A percentile compares a stretch with the other conserved stretches of the same genome.
These are phyloP conservation scores for Pseudoips prasinana DNA, from an alignment of 2,888 invertebrate genomes.

Conservation along the genomic window DNA sequence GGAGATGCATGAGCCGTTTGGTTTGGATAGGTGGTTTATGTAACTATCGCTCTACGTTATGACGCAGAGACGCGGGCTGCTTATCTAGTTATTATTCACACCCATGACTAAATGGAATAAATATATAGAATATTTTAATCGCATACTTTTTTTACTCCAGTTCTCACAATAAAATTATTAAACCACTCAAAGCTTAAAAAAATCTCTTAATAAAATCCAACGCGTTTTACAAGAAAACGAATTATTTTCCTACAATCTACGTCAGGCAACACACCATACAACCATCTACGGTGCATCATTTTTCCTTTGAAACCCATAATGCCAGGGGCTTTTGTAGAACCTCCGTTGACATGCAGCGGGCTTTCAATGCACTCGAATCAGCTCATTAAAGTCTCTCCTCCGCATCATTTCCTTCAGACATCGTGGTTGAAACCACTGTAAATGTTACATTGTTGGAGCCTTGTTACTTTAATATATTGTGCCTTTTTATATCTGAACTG, in stretches of 20 bases:
- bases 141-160: no score
- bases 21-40: no score
- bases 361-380: slow-evolving; percentile 54
- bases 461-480: slow-evolving; percentile 38
- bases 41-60: no score
- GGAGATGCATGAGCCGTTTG: no score
- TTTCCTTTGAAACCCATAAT: slow-evolving; percentile 56
- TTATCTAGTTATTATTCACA: no score
- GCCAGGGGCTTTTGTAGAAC: slow-evolving; percentile 44
- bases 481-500: slow-evolving; percentile 10
- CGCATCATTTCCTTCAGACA: slow-evolving; percentile 60
- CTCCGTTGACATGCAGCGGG: slow-evolving; percentile 38
- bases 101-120: no score
- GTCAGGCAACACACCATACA: slow-evolving; percentile 10
- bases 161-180: background rate
- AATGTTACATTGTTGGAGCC: slow-evolving; percentile 36
- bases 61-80: no score
- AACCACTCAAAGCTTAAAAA: background rate
- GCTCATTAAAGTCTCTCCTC: slow-evolving; percentile 64
- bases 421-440: slow-evolving; percentile 45
- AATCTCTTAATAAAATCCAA: no score
- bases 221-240: background rate
- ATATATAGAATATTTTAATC: no score
- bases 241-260: slow-evolving; percentile 4
- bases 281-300: slow-evolving; percentile 32